Evolutionary conservation across 2,888 invertebrate species (phyloP).

Genomic region (Coleophora flavipennella): DNA sequence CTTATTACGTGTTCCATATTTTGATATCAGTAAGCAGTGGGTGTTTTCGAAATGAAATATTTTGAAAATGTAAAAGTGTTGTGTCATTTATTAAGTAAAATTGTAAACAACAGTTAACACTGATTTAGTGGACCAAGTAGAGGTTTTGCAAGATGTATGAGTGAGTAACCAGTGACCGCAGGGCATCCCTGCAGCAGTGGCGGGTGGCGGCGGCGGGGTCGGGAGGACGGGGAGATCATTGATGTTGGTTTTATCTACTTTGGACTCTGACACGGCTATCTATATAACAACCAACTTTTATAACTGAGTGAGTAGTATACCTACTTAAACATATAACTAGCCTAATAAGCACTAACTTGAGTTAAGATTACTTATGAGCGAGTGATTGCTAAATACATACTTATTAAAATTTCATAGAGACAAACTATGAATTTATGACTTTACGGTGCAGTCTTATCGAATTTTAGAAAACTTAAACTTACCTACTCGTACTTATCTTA

Average conservation of each 20-base stretch:
- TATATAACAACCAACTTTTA: too few species aligned
- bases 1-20: constrained; percentile 22
- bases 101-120: constrained; percentile 37
- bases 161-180: constrained; percentile 60
- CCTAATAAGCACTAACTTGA: too few species aligned
- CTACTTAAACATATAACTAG: too few species aligned
- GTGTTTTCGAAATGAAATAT: constrained; percentile 2
- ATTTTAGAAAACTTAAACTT: too few species aligned
- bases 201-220: constrained; percentile 32
- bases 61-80: constrained; percentile 19
- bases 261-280: constrained; percentile 9
- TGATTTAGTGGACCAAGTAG: constrained; percentile 39
- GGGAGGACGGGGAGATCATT: constrained; percentile 23
- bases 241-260: constrained; percentile 18
- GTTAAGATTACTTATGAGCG: too few species aligned
- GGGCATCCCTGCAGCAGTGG: constrained; percentile 49
- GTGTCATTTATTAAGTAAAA: constrained; percentile 35
- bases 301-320: too few species aligned
- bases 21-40: constrained; percentile 6
- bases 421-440: too few species aligned
- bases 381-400: too few species aligned
- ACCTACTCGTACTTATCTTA: too few species aligned
- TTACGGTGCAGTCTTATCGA: too few species aligned
- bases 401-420: too few species aligned
- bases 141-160: constrained; percentile 54